These are phyloP conservation scores for Phortica magna DNA, from an alignment of 2,888 invertebrate genomes.

Conservation along the genomic window DNA sequence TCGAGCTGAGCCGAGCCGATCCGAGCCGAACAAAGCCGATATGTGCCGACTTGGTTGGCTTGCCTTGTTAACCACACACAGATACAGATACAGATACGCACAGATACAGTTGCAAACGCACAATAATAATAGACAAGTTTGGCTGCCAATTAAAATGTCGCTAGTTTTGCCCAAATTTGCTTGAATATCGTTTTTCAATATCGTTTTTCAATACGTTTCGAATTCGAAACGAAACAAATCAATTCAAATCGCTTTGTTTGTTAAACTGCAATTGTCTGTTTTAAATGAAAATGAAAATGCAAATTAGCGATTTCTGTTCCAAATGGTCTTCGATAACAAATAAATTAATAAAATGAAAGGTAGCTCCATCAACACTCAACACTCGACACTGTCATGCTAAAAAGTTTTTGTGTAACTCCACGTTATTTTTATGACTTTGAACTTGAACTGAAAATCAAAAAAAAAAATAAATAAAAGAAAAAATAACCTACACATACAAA, in stretches of 20 bases:
- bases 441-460: constrained; percentile 59
- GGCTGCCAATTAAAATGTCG: too few relatives aligned
- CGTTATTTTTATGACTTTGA: constrained; percentile 65
- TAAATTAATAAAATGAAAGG: constrained; percentile 38
- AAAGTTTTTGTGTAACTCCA: constrained; percentile 46
- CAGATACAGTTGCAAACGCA: background rate
- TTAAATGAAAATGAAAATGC: background rate
- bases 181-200: too few relatives aligned
- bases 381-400: background rate
- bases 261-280: too few relatives aligned
- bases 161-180: too few relatives aligned
- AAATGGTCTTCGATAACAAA: background rate
- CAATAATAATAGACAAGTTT: too few relatives aligned
- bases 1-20: background rate
- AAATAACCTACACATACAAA: constrained; percentile 26
- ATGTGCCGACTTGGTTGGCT: too few relatives aligned
- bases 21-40: background rate
- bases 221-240: too few relatives aligned
- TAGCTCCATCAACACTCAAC: background rate
- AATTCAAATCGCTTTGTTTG: too few relatives aligned
- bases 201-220: too few relatives aligned
- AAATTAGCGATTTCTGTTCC: background rate
- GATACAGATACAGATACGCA: background rate
- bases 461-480: constrained; percentile 28
- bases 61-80: background rate